Conservation (phyloP, 92 coral and sea anemone genomes). For the Zoanthus sansibaricus region DNA sequence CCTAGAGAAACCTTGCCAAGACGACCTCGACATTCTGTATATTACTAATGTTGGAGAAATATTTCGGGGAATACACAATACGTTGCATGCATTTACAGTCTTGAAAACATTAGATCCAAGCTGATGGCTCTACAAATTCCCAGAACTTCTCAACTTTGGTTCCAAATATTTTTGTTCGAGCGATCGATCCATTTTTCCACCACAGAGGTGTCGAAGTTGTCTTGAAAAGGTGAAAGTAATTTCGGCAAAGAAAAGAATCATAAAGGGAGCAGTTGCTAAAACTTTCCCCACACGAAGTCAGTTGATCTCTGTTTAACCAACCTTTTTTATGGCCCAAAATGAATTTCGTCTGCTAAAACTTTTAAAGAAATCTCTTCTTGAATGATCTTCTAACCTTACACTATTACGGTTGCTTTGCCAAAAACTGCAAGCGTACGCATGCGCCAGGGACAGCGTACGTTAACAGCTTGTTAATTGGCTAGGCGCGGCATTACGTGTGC, state of each 20-base stretch:
- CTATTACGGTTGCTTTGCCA: constrained; percentile 35
- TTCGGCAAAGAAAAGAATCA: not conserved
- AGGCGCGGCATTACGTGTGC: constrained; percentile 85
- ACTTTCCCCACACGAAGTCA: not conserved
- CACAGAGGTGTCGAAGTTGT: constrained; percentile 46
- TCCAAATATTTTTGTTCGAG: not conserved
- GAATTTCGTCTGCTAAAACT: constrained; percentile 44
- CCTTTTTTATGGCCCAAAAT: constrained; percentile 36
- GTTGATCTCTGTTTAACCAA: constrained; percentile 24
- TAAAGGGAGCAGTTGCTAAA: not conserved
- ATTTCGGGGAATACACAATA: not conserved
- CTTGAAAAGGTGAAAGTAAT: constrained; percentile 5
- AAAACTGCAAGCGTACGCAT: constrained; percentile 34
- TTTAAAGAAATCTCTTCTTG: constrained; percentile 15
- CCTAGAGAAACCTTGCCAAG: constrained; percentile 2
- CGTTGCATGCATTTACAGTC: not conserved
- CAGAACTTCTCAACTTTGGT: not conserved
- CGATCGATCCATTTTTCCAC: not conserved
- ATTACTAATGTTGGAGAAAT: not conserved
- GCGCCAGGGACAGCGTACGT: constrained; percentile 43
- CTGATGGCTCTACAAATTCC: not conserved
- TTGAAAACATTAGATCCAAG: not conserved
- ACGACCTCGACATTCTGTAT: constrained; percentile 48
- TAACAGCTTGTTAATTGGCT: constrained; percentile 37
- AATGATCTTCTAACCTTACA: constrained; percentile 54